These are phyloP conservation scores for Cyclura pinguis DNA, from an alignment of 2,797 vertebrate genomes.

Conservation along the genomic window DNA sequence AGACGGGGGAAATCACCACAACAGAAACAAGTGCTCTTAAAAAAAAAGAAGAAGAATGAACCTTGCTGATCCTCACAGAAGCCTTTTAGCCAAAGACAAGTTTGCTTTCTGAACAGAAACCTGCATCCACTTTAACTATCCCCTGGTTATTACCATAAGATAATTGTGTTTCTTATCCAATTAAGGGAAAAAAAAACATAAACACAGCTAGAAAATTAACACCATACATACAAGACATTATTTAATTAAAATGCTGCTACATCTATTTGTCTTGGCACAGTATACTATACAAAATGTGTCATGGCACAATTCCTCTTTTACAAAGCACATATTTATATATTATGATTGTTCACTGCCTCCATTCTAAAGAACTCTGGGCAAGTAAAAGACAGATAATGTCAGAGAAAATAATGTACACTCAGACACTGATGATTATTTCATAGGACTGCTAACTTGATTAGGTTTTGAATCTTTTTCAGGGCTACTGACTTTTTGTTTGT, in stretches of 20 bases:
- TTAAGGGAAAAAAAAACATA: background rate
- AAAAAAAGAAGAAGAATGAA: background rate
- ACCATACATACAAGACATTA: background rate
- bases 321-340: slow-evolving; percentile 11
- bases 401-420: background rate
- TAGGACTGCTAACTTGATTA: background rate
- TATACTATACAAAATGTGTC: background rate
- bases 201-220: background rate
- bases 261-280: slow-evolving; percentile 6
- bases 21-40: background rate
- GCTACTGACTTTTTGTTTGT: background rate
- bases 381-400: too few species aligned
- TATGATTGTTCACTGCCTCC: background rate
- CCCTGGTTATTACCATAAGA: background rate
- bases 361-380: background rate
- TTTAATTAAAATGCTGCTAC: slow-evolving; percentile 13
- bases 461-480: background rate
- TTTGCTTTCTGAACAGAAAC: background rate
- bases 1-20: background rate
- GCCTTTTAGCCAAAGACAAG: background rate
- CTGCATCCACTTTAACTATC: background rate
- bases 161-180: background rate
- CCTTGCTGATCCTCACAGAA: background rate
- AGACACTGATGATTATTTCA: background rate
- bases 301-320: background rate